Evolutionary conservation across 1,140 invertebrate genomes (phyloP), one percentile per base, ranked within the genome.

Genomic region (Penaeus chinensis): DNA sequence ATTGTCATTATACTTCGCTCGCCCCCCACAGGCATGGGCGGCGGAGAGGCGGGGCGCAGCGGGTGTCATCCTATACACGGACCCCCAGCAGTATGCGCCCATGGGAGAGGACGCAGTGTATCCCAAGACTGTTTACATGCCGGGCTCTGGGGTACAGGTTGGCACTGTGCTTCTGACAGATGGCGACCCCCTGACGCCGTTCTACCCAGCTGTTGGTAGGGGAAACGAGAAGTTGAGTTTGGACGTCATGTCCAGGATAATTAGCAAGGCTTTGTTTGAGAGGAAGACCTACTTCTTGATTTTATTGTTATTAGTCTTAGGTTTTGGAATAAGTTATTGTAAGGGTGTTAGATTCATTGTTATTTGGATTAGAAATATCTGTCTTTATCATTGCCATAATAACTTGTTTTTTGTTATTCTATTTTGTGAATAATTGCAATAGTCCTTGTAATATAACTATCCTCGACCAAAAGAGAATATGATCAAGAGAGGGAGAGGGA

Each of bases 51-150:
- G 84, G 32, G 91, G 91, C 76, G 90, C 90, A 11, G n/a, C 85
- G 3, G 91, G 90, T 0, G 85, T 91, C 7, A 81, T 91, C 4
- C 54, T 91, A 0, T 91, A 79, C 82, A 77, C 82, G 16, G 89
- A 90, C 78, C 89, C 89, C 20, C 74, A 74, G 3, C 81, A 89
- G 27, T 77, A 77, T 19, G 87, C 87, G 4, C 79, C 79, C 22
- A 11, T 37, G 74, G 87, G 87, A 11, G 32, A 32, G 22, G 71
- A 85, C 22, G 62, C 54, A 13, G 69, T 69, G 32, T 89, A 89
- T 60, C 87, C 87, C 1, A 22, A 76, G 20, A 87, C 87, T 11
- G 85, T 89, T 66, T 82, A 22, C 47, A 47, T 47, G 47, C 47
- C 47, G 47, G 47, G 63, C 37, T 76, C 60, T 18, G 87, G 74